phyloP scores from a whole-genome alignment of 2,888 invertebrate genomes.

The Zygothrica quintamaculata region DNA sequence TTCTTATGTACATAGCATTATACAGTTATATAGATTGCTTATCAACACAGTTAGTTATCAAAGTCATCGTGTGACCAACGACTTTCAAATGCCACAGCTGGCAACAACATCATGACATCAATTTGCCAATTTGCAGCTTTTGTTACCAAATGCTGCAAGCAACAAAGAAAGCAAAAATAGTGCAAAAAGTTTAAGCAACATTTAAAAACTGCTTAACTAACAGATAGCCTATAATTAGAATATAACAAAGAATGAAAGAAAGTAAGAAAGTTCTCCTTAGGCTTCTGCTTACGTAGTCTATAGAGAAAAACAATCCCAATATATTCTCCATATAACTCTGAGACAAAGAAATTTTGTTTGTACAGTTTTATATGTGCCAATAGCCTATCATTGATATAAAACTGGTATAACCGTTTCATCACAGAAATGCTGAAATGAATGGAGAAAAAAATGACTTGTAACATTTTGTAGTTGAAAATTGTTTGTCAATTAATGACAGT shows the following conservation, averaged over 20 bases:
- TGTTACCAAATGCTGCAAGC: neutral
- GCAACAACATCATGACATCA: conserved; percentile 11
- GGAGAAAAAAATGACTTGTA: neutral
- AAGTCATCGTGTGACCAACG: conserved; percentile 10
- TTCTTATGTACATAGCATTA: conserved; percentile 22
- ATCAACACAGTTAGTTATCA: conserved; percentile 46
- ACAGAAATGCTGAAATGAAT: neutral
- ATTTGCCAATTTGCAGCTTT: neutral
- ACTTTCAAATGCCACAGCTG: conserved; percentile 24
- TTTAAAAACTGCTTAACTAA: neutral
- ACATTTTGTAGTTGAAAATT: conserved; percentile 21
- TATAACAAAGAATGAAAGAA: too few relatives aligned
- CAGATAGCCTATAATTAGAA: neutral
- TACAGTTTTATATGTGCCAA: too few relatives aligned
- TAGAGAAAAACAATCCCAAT: too few relatives aligned
- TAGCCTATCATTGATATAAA: conserved; percentile 3
- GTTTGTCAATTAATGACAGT: conserved; percentile 58
- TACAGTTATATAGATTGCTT: conserved; percentile 43
- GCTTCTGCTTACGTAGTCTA: too few relatives aligned
- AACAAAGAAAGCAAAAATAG: neutral
- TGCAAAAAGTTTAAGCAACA: neutral
- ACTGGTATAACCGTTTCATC: neutral
- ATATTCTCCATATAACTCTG: too few relatives aligned
- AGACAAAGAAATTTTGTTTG: too few relatives aligned
- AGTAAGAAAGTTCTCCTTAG: too few relatives aligned